Percentiles rank a stretch among this genome's conserved stretches.
Conservation (phyloP, 1,140 invertebrate species). For the Bombus vancouverensis region DNA sequence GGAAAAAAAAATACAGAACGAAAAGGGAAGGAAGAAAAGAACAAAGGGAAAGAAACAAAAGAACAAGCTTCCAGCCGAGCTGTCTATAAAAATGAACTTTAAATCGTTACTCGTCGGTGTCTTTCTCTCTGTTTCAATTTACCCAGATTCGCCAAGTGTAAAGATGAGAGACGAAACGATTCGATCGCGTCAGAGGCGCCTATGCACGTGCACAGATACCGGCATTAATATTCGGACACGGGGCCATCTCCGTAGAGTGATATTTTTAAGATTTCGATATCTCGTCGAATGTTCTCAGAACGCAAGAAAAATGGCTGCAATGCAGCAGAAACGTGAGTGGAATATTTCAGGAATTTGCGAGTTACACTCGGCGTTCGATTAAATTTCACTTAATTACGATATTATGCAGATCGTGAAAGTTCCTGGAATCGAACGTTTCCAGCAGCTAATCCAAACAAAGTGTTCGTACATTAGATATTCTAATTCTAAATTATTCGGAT, state of each 20-base stretch:
- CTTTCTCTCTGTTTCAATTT: background rate
- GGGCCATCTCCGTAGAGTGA: no score
- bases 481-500: no score
- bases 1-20: no score
- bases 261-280: background rate
- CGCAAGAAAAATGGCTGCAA: background rate
- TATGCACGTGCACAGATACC: background rate
- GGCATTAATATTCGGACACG: no score
- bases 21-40: background rate
- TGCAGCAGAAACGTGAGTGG: background rate
- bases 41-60: background rate
- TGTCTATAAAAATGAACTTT: background rate
- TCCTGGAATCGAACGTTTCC: no score
- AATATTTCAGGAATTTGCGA: background rate
- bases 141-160: background rate
- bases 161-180: background rate
- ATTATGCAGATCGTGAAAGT: no score
- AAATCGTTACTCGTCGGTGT: background rate
- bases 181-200: background rate
- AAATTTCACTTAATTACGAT: no score
- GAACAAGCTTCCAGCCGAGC: background rate
- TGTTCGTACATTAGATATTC: no score
- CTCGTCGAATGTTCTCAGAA: background rate
- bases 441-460: no score
- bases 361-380: background rate